phyloP scores from a whole-genome alignment of 2,113 vertebrate species.

The Charadrius vociferus region DNA sequence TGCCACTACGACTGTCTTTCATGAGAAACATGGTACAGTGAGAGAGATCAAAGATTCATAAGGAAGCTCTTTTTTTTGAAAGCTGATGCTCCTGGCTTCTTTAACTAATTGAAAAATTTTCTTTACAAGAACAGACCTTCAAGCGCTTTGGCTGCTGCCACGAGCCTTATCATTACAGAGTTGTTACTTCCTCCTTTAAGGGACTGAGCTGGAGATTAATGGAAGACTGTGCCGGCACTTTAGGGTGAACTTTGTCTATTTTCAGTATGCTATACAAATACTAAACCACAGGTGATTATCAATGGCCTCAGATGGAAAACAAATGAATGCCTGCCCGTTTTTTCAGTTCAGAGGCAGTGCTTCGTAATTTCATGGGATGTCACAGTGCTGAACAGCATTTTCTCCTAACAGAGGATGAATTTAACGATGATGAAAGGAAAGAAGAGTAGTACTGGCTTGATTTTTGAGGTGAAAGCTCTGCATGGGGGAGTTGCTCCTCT shows the following conservation, averaged over 20 bases:
- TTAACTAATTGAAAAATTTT: constrained; percentile 79
- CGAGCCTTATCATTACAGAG: constrained; percentile 68
- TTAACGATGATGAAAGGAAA: background rate
- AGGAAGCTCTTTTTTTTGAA: constrained; percentile 70
- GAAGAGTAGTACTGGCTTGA: background rate
- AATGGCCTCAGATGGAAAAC: background rate
- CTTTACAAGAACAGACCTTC: constrained; percentile 77
- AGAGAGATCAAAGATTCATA: constrained; percentile 74
- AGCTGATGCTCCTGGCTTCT: constrained; percentile 72
- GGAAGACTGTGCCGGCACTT: constrained; percentile 48
- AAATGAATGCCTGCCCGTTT: background rate
- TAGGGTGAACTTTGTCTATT: constrained; percentile 56
- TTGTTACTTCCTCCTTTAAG: constrained; percentile 71
- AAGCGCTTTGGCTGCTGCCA: constrained; percentile 69
- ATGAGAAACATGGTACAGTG: constrained; percentile 66
- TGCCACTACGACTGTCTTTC: constrained; percentile 45
- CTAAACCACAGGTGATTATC: constrained; percentile 63
- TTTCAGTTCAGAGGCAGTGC: background rate
- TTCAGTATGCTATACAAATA: background rate
- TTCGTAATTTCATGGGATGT: background rate
- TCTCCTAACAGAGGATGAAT: background rate
- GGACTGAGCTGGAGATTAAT: constrained; percentile 70
- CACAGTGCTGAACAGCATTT: background rate
- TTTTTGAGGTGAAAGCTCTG: background rate
- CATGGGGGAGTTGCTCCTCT: background rate